phyloP scores from a whole-genome alignment of 1,140 invertebrate species.

The Dendroctonus ponderosae region DNA sequence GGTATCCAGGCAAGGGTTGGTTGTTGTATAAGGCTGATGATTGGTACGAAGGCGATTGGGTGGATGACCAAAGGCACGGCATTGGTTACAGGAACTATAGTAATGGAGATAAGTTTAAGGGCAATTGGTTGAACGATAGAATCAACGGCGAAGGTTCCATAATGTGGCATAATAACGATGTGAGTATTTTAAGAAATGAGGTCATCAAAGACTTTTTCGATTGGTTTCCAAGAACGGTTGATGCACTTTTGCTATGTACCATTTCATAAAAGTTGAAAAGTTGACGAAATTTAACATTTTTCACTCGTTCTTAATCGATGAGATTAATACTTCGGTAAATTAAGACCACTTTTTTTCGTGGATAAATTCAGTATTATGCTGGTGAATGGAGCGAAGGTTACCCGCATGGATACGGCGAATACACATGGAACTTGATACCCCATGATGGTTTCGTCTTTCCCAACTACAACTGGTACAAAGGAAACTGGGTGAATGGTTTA shows the following conservation, averaged over 20 bases:
- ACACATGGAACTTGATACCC: constrained; percentile 56
- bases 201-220: background rate
- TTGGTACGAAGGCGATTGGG: constrained; percentile 51
- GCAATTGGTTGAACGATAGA: constrained; percentile 54
- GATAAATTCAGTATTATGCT: constrained; percentile 51
- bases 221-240: background rate
- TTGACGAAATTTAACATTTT: too few species aligned
- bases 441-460: constrained; percentile 55
- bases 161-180: constrained; percentile 58
- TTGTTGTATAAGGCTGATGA: constrained; percentile 41
- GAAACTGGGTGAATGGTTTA: constrained; percentile 55
- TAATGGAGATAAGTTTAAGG: constrained; percentile 54
- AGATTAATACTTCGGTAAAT: too few species aligned
- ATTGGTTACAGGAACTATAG: constrained; percentile 53
- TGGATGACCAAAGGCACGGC: constrained; percentile 54
- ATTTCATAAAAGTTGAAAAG: too few species aligned
- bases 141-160: constrained; percentile 57
- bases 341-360: background rate
- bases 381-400: constrained; percentile 58
- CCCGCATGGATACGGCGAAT: constrained; percentile 58
- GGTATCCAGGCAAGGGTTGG: constrained; percentile 49
- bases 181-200: constrained; percentile 43
- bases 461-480: constrained; percentile 54
- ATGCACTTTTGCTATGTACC: background rate
- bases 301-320: too few species aligned